Evolutionary conservation across 2,888 invertebrate genomes (phyloP).

Genomic region (Diadegma fenestrale): DNA sequence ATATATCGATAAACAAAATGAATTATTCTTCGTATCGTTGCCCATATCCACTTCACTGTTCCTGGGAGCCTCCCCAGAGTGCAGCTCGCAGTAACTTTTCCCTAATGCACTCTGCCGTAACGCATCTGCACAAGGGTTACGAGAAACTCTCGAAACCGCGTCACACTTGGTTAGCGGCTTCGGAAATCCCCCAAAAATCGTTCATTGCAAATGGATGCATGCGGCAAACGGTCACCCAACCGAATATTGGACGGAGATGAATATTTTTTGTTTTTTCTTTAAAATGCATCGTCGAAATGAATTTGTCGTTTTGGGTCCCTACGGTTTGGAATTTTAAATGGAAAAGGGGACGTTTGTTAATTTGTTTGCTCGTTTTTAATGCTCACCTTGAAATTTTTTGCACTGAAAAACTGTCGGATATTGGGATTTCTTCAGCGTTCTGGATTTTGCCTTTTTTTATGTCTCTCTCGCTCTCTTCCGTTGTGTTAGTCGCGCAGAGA

Average conservation of each 20-base stretch:
- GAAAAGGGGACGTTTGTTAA: background rate
- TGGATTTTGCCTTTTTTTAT: background rate
- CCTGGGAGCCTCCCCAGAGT: background rate
- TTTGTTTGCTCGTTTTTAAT: background rate
- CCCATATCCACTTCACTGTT: background rate
- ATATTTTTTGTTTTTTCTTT: background rate
- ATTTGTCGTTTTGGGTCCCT: background rate
- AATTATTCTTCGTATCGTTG: too few species aligned
- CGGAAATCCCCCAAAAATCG: background rate
- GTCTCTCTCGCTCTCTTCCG: constrained; percentile 11
- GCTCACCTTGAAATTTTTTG: background rate
- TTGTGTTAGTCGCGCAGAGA: constrained; percentile 19
- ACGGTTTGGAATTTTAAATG: background rate
- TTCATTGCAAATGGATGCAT: background rate
- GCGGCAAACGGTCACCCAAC: background rate
- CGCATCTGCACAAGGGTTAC: background rate
- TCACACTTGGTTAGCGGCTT: background rate
- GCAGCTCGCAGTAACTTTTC: background rate
- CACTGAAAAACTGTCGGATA: background rate
- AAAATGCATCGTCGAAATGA: background rate
- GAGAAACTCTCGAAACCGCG: background rate
- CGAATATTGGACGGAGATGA: background rate
- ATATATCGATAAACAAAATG: background rate
- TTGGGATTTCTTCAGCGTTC: background rate
- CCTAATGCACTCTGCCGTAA: background rate